A percentile compares a stretch with the other conserved stretches of the same genome.
phyloP scores from a whole-genome alignment of 2,888 invertebrate genomes.

The Corbicula japonica region DNA sequence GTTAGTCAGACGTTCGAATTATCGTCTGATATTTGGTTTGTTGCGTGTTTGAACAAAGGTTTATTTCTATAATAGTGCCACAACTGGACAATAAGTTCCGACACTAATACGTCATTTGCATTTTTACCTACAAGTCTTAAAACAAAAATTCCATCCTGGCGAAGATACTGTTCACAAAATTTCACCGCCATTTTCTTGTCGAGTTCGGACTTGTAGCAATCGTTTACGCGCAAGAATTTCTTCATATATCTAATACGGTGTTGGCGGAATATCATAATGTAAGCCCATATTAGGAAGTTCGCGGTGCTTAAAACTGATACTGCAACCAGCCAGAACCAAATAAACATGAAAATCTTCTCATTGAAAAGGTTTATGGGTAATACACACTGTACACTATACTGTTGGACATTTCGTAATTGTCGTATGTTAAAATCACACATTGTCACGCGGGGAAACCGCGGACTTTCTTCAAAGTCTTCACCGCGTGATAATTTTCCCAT shows the following conservation, averaged over 20 bases:
- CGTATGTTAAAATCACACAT: constrained; percentile 87
- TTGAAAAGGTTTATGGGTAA: constrained; percentile 85
- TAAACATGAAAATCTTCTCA: constrained; percentile 87
- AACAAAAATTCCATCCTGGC: constrained; percentile 86
- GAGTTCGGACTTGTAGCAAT: constrained; percentile 82
- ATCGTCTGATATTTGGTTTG: constrained; percentile 83
- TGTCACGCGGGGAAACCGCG: constrained; percentile 85
- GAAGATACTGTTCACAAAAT: constrained; percentile 85
- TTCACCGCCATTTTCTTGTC: constrained; percentile 84
- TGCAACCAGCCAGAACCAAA: constrained; percentile 88
- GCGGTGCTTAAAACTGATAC: constrained; percentile 86
- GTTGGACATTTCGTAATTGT: constrained; percentile 87
- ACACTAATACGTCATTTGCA: constrained; percentile 86
- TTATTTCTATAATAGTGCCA: constrained; percentile 85
- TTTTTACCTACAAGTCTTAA: constrained; percentile 86
- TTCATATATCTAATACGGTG: constrained; percentile 83
- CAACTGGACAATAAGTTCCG: constrained; percentile 85
- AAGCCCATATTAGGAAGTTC: constrained; percentile 87
- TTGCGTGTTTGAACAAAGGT: constrained; percentile 82
- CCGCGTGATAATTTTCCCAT: constrained; percentile 87
- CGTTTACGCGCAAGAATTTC: constrained; percentile 83
- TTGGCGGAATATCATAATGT: constrained; percentile 83
- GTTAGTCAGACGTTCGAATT: constrained; percentile 85
- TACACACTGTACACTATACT: constrained; percentile 87
- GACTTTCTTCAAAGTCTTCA: constrained; percentile 84